Percentiles rank a stretch among this genome's conserved stretches.
phyloP scores from a whole-genome alignment of 2,113 vertebrate genomes.

The Otocyon megalotis region DNA sequence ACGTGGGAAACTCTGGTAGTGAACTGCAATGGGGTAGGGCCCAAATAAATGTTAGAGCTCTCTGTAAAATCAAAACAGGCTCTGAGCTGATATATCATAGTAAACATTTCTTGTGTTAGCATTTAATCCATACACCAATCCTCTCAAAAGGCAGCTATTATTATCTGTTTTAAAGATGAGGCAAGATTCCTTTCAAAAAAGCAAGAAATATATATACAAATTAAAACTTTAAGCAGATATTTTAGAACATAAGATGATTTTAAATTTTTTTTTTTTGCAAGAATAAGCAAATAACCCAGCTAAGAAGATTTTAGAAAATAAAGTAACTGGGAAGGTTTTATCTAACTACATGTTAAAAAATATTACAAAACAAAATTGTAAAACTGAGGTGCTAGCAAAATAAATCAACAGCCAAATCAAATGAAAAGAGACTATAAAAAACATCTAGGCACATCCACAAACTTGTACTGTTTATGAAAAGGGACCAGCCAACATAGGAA shows the following conservation, averaged over 20 bases:
- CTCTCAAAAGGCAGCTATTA: neutral
- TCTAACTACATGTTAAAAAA: neutral
- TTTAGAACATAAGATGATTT: neutral
- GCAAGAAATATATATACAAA: neutral
- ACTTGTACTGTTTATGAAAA: neutral
- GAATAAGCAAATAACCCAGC: neutral
- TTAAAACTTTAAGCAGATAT: neutral
- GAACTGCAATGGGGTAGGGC: neutral
- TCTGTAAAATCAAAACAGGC: neutral
- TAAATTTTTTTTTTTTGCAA: neutral
- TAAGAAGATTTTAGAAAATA: slow-evolving; percentile 13
- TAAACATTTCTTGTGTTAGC: neutral
- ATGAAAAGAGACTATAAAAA: slow-evolving; percentile 26
- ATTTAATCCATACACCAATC: neutral
- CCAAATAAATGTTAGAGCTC: neutral
- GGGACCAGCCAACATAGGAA: neutral
- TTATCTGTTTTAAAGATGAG: neutral
- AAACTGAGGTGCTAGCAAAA: neutral
- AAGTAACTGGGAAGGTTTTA: neutral
- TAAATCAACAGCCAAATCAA: neutral
- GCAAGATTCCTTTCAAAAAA: slow-evolving; percentile 17
- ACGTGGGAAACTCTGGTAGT: neutral
- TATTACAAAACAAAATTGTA: neutral
- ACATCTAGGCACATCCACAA: neutral
- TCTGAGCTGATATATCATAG: neutral